Percentiles rank a stretch among this genome's conserved stretches.
phyloP scores from a whole-genome alignment of 2,113 vertebrate species.

The Syrmaticus mikado region DNA sequence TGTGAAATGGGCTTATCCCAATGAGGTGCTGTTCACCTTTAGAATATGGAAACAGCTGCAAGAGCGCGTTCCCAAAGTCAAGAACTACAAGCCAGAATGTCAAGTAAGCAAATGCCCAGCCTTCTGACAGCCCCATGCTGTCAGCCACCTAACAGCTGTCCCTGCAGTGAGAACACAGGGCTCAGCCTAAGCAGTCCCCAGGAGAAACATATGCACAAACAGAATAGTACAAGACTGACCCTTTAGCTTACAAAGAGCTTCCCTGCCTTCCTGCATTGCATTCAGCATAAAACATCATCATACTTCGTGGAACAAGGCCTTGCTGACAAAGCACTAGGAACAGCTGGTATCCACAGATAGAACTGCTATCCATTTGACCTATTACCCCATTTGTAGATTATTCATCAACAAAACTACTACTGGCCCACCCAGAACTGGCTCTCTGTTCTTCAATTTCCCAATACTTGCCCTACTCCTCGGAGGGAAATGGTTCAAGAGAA shows the following conservation, averaged over 20 bases:
- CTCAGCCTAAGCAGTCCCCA: background rate
- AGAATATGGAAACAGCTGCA: slow-evolving; percentile 25
- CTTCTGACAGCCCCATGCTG: background rate
- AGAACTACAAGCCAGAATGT: background rate
- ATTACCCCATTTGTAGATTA: background rate
- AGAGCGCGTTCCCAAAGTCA: background rate
- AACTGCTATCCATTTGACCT: background rate
- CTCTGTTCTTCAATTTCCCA: background rate
- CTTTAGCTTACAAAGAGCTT: background rate
- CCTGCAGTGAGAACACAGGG: background rate
- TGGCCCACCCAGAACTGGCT: background rate
- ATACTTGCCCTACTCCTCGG: background rate
- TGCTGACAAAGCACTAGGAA: background rate
- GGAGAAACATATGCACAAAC: background rate
- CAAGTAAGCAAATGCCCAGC: background rate
- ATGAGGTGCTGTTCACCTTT: slow-evolving; percentile 2
- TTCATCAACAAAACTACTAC: background rate
- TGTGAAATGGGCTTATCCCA: slow-evolving; percentile 14
- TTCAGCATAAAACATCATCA: background rate
- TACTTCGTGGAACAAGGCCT: background rate
- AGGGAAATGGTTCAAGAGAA: background rate
- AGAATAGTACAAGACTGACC: background rate
- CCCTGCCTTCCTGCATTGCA: background rate
- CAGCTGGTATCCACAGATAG: background rate
- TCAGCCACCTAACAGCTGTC: background rate